Base-by-base conservation (phyloP, 2,113 vertebrate genomes). In the Dunckerocampus dactyliophorus region DNA sequence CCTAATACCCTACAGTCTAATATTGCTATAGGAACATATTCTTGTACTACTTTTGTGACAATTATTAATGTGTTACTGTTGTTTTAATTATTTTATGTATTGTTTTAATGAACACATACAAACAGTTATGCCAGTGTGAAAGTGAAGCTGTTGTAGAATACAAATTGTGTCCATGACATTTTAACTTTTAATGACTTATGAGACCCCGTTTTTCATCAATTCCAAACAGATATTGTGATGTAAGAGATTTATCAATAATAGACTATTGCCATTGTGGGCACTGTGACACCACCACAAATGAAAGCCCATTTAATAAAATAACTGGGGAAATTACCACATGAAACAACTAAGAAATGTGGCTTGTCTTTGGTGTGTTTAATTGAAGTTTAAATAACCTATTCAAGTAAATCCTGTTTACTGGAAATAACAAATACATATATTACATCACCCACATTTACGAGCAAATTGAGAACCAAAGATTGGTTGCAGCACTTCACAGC, bases 381-480 rank as follows among this genome's bases (percentile, higher is more conserved):
- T 39, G 57, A 43, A 43, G 37, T 21, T 9, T 59, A 50, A 68
- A 71, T 47, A 48, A 58, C 50, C 59, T 67, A 20, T 79, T 75
- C 5, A 42, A 54, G 56, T 67, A 69, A 65, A 79, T 70, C 51
- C 52, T 49, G 47, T 28, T 42, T 13, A 50, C 39, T 58, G 59
- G 61, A 69, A 72, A 69, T 71, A 47, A 60, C 45, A 70, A 71
- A 64, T 51, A 37, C 46, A 47, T 63, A 17, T 55, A 64, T 79
- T 75, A 76, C 68, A 47, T 80, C 77, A 76, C 67, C 53, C 57
- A 43, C n/a, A 56, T 75, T 73, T 62, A 79, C 67, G 59, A 46
- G 42, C 58, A 67, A 75, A 68, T 15, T 69, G 45, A 70, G 74
- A 51, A 74, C 70, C 54, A 67, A 63, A 77, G 65, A 80, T 76